phyloP scores from a whole-genome alignment of 2,888 invertebrate genomes.

The Sphaerophoria taeniata region DNA sequence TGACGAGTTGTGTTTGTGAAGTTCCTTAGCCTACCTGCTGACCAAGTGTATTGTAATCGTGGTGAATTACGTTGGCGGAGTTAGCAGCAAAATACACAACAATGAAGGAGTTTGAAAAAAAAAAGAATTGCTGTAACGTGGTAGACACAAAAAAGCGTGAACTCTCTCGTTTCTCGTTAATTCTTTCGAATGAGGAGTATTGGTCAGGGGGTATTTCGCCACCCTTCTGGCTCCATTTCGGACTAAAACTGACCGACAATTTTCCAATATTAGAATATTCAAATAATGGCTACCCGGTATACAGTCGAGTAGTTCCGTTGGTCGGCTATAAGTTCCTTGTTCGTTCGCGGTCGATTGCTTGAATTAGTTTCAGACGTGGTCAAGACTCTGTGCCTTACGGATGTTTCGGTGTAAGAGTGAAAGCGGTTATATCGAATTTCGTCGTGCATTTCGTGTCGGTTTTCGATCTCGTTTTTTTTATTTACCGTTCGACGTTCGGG shows the following conservation, averaged over 20 bases:
- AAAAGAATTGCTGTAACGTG: constrained; percentile 44
- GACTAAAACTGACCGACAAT: constrained; percentile 59
- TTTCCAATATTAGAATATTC: constrained; percentile 77
- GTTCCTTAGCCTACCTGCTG: constrained; percentile 29
- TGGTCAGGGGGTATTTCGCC: background rate
- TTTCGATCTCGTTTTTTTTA: background rate
- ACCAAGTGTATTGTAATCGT: constrained; percentile 47
- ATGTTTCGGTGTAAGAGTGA: constrained; percentile 61
- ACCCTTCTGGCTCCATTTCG: constrained; percentile 29
- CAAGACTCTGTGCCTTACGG: constrained; percentile 79
- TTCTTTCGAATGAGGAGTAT: constrained; percentile 18
- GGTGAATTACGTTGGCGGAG: constrained; percentile 56
- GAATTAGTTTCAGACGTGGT: constrained; percentile 79
- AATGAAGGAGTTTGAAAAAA: constrained; percentile 7
- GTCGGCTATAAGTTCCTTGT: constrained; percentile 48
- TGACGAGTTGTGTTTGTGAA: constrained; percentile 26
- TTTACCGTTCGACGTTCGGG: background rate
- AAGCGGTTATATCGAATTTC: constrained; percentile 26
- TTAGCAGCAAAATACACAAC: background rate
- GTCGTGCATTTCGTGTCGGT: constrained; percentile 2
- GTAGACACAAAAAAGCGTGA: constrained; percentile 32
- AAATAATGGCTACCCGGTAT: constrained; percentile 71
- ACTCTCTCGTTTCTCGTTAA: background rate
- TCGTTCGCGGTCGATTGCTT: constrained; percentile 45
- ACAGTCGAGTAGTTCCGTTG: constrained; percentile 61